Conservation (phyloP, 1,140 invertebrate species). For the Brachionus paranguensis region DNA sequence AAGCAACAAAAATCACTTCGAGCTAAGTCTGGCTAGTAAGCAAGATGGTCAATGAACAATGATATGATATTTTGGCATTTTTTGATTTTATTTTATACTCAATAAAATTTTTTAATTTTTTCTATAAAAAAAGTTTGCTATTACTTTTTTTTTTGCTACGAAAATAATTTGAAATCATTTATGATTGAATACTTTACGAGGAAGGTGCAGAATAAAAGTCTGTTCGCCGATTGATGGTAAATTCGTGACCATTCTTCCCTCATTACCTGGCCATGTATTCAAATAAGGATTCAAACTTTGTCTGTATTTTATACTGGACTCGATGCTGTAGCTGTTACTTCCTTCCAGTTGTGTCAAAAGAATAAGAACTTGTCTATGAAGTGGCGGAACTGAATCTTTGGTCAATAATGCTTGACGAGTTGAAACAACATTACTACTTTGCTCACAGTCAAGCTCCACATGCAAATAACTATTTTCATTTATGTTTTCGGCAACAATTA, state of each 20-base stretch:
- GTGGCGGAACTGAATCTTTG: constrained; percentile 35
- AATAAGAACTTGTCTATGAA: constrained; percentile 35
- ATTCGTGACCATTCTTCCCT: constrained; percentile 38
- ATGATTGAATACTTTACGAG: constrained; percentile 27
- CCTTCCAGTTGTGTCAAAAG: constrained; percentile 35
- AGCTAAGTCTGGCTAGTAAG: too few relatives aligned
- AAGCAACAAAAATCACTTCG: too few relatives aligned
- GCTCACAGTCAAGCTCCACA: constrained; percentile 31
- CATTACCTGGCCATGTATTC: constrained; percentile 36
- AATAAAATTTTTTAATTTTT: too few relatives aligned
- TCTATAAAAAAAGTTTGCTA: too few relatives aligned
- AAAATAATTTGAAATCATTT: too few relatives aligned
- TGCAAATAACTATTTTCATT: constrained; percentile 19
- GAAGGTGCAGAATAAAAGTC: constrained; percentile 21
- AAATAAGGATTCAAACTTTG: constrained; percentile 38
- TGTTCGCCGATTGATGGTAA: constrained; percentile 11
- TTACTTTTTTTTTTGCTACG: too few relatives aligned
- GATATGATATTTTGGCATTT: too few relatives aligned
- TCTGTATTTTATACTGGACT: constrained; percentile 37
- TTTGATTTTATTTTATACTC: too few relatives aligned
- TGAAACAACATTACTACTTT: constrained; percentile 25
- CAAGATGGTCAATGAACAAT: too few relatives aligned
- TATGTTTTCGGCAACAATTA: constrained; percentile 30
- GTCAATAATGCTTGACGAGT: constrained; percentile 15
- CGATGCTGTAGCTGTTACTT: constrained; percentile 7